Base-by-base conservation (phyloP, 2,113 vertebrate species). In the Anoplopoma fimbria region DNA sequence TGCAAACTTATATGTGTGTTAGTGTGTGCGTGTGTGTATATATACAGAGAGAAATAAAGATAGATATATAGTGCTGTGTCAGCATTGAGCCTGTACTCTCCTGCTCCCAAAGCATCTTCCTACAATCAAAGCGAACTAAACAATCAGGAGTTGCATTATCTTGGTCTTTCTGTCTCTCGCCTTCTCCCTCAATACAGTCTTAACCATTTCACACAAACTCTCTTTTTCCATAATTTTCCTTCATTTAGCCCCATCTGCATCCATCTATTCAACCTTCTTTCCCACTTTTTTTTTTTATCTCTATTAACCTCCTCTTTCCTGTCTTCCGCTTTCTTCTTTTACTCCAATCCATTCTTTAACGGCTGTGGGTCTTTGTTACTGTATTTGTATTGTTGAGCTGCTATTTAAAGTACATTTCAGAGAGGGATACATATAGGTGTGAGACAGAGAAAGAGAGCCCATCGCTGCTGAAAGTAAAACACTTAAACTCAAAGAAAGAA, bases 171-270 rank as follows among this genome's bases (percentile, higher is more conserved):
- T n/a, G n/a, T n/a, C n/a, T n/a, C n/a, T n/a, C n/a, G n/a, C n/a
- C n/a, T n/a, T n/a, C n/a, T n/a, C n/a, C n/a, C n/a, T n/a, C n/a
- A 34, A 4, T 15, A 4, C 40, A 42, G 40, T 42, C 40, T 36
- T 8, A 8, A 6, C 34, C 6, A n/a, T n/a, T n/a, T 36, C 34
- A 6, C 34, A 7, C 34, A 7, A 8, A 36, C 34, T 36, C 34
- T 8, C 34, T 36, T 68, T 70, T 42, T 87, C 85, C 75, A 64
- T 80, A 47, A 74, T 84, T 64, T 60, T 19, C 2, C 60, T 36
- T 65, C 5, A 61, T 45, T 45, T 49, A 38, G 6, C 13, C 34
- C 3, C 33, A 8, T 45, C 64, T 51, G 14, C 27, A 9, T 45
- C 36, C 21, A 38, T 31, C 38, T 47, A 9, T 34, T 15, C 34